Conservation (phyloP, 1,140 invertebrate genomes). For the Leptopilina clavipes region DNA sequence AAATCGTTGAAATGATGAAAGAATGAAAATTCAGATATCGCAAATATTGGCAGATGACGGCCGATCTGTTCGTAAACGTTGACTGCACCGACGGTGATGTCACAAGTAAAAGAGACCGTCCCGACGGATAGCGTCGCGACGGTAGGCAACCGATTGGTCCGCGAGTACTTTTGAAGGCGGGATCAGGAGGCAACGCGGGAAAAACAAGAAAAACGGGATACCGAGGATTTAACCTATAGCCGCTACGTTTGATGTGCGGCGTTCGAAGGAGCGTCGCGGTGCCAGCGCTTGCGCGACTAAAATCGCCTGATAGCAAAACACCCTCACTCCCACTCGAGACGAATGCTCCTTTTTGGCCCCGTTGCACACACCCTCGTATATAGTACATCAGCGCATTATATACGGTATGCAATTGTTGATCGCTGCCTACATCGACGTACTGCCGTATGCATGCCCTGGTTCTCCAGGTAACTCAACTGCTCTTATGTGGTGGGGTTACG, state of each 20-base stretch:
- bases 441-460: too few species aligned
- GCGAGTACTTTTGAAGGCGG: slow-evolving; percentile 73
- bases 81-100: slow-evolving; percentile 56
- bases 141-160: slow-evolving; percentile 68
- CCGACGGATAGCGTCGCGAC: slow-evolving; percentile 54
- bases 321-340: slow-evolving; percentile 3
- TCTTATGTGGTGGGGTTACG: neutral
- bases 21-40: slow-evolving; percentile 41
- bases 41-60: slow-evolving; percentile 56
- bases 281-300: slow-evolving; percentile 64
- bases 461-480: slow-evolving; percentile 7
- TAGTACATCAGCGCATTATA: slow-evolving; percentile 14
- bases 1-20: neutral
- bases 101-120: slow-evolving; percentile 56
- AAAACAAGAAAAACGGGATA: slow-evolving; percentile 72
- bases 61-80: slow-evolving; percentile 60
- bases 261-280: slow-evolving; percentile 53
- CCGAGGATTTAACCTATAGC: slow-evolving; percentile 76
- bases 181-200: slow-evolving; percentile 73
- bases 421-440: slow-evolving; percentile 49
- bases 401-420: slow-evolving; percentile 65
- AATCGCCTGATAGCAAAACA: slow-evolving; percentile 32
- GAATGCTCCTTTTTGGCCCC: slow-evolving; percentile 9
- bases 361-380: slow-evolving; percentile 43
- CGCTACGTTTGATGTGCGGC: slow-evolving; percentile 71